Conservation (phyloP, 1,140 invertebrate species). For the Sesamia nonagrioides region DNA sequence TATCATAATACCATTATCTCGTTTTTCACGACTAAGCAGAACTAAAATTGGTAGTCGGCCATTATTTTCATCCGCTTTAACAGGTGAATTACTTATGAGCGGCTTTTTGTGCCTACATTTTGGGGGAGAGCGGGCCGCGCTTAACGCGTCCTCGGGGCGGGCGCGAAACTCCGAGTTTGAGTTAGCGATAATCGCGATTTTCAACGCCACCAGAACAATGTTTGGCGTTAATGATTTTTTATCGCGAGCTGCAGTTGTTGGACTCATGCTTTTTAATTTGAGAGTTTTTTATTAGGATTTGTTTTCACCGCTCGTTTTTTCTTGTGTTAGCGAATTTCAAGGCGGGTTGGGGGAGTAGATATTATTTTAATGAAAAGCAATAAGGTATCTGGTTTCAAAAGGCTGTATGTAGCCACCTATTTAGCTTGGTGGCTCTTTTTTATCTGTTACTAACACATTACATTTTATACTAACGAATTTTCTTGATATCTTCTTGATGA, state of each 20-base stretch:
- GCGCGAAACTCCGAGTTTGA: constrained; percentile 29
- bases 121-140: constrained; percentile 30
- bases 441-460: too few species aligned
- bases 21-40: constrained; percentile 39
- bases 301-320: constrained; percentile 5
- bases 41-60: constrained; percentile 38
- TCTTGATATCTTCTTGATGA: too few species aligned
- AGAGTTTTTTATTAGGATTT: background rate
- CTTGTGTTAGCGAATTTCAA: background rate
- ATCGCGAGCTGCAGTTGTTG: constrained; percentile 31
- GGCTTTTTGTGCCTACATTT: constrained; percentile 38
- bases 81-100: constrained; percentile 45
- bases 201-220: constrained; percentile 32
- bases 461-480: too few species aligned
- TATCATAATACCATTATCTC: constrained; percentile 42
- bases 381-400: background rate
- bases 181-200: constrained; percentile 50
- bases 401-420: background rate
- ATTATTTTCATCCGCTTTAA: constrained; percentile 40
- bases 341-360: background rate
- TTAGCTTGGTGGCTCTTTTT: background rate
- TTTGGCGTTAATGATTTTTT: constrained; percentile 48
- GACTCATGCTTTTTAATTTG: constrained; percentile 26
- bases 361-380: constrained; percentile 26
- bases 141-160: constrained; percentile 28